Evolutionary conservation across 1,140 invertebrate genomes (phyloP).

Genomic region (Choristoneura fumiferana): DNA sequence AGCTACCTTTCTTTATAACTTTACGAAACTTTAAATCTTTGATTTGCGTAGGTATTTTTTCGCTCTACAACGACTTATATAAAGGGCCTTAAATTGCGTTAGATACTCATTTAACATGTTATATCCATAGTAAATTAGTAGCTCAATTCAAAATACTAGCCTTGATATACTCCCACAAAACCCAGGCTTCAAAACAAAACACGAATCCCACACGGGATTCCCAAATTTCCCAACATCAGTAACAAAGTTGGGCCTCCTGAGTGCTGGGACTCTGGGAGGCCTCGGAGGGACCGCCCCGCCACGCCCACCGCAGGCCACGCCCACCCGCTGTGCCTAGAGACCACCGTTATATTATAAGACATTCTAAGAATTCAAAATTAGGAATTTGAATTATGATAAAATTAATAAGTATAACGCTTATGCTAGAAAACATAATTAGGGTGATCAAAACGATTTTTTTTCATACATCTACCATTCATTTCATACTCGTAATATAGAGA

Average conservation of each 20-base stretch:
- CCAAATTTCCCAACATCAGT: slow-evolving; percentile 16
- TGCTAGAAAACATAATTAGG: too few relatives aligned
- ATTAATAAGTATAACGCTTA: not conserved
- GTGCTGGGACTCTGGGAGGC: slow-evolving; percentile 58
- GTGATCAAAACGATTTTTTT: too few relatives aligned
- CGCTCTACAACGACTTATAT: too few relatives aligned
- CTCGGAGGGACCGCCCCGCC: slow-evolving; percentile 55
- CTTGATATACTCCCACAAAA: not conserved
- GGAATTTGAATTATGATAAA: slow-evolving; percentile 5
- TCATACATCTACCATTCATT: too few relatives aligned
- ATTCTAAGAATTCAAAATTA: slow-evolving; percentile 9
- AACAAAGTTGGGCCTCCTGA: slow-evolving; percentile 49
- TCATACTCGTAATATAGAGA: too few relatives aligned
- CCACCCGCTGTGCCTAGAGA: slow-evolving; percentile 55
- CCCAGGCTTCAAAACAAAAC: not conserved
- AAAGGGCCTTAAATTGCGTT: too few relatives aligned
- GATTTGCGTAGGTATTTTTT: too few relatives aligned
- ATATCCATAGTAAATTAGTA: too few relatives aligned
- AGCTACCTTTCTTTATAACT: too few relatives aligned
- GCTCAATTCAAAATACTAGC: too few relatives aligned
- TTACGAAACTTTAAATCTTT: too few relatives aligned
- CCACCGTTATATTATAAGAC: slow-evolving; percentile 28
- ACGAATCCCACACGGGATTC: not conserved
- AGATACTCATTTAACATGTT: too few relatives aligned
- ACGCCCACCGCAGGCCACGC: slow-evolving; percentile 60